Conservation (phyloP, 2,113 vertebrate species). For the Callocephalon fimbriatum region DNA sequence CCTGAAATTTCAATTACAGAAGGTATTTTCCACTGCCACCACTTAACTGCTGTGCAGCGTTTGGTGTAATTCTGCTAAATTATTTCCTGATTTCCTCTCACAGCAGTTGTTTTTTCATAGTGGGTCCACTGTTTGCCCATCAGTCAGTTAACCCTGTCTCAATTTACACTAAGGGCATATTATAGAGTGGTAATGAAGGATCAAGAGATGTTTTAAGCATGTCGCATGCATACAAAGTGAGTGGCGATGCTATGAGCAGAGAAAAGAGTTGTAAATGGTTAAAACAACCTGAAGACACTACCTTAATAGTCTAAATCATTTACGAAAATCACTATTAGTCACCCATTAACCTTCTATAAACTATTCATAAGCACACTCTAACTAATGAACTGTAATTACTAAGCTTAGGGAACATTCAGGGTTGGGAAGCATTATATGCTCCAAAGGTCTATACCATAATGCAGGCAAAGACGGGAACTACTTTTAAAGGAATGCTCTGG, state of each 20-base stretch:
- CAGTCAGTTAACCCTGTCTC: slow-evolving; percentile 9
- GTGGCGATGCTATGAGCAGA: not conserved
- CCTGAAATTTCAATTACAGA: slow-evolving; percentile 66
- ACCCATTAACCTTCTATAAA: slow-evolving; percentile 55
- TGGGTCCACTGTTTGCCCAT: slow-evolving; percentile 40
- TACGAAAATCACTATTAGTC: slow-evolving; percentile 50
- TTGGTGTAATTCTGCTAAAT: slow-evolving; percentile 40
- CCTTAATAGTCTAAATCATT: not conserved
- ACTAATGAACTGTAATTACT: slow-evolving; percentile 28
- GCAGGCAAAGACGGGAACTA: not conserved
- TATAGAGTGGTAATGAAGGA: not conserved
- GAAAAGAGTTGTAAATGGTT: not conserved
- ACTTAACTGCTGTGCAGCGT: slow-evolving; percentile 26
- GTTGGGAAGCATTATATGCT: not conserved
- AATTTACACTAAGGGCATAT: not conserved
- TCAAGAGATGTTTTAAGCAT: not conserved
- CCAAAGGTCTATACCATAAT: not conserved
- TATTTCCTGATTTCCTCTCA: slow-evolving; percentile 44
- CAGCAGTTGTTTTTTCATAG: slow-evolving; percentile 38
- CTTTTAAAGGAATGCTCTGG: not conserved
- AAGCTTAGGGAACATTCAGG: slow-evolving; percentile 15
- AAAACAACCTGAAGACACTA: slow-evolving; percentile 30
- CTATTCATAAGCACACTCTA: slow-evolving; percentile 46
- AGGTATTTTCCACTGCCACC: slow-evolving; percentile 64
- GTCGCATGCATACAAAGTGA: not conserved